These are phyloP conservation scores for Timema cristinae DNA, from an alignment of 2,888 invertebrate genomes.

Conservation along the genomic window DNA sequence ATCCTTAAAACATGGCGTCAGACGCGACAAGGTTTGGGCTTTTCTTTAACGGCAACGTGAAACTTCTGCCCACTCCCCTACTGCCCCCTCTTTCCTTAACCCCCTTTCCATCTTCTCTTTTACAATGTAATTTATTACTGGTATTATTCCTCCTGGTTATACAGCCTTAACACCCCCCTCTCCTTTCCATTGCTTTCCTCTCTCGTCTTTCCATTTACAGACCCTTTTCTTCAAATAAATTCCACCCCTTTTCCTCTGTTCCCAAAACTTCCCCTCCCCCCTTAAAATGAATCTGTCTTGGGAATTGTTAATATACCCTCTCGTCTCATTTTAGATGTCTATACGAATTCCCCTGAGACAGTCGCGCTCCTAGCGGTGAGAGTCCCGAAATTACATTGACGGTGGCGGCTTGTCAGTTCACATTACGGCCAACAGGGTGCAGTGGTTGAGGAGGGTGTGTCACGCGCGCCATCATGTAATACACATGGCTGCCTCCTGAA, in stretches of 20 bases:
- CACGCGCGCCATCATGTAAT: background rate
- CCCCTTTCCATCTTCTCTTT: background rate
- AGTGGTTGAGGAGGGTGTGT: slow-evolving; percentile 12
- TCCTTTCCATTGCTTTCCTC: slow-evolving; percentile 10
- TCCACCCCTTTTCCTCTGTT: slow-evolving; percentile 16
- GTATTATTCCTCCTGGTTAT: slow-evolving; percentile 19
- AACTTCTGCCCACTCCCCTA: background rate
- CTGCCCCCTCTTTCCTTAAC: too few species aligned
- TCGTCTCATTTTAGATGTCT: too few species aligned
- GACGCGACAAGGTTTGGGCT: too few species aligned
- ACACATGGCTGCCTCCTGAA: slow-evolving; percentile 7
- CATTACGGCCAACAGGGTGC: slow-evolving; percentile 20
- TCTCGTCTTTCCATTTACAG: slow-evolving; percentile 11
- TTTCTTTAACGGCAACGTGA: background rate
- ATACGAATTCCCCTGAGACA: too few species aligned
- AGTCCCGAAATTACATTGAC: background rate
- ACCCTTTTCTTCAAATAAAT: slow-evolving; percentile 7
- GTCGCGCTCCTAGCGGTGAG: too few species aligned
- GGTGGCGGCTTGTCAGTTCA: slow-evolving; percentile 22
- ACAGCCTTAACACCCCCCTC: background rate
- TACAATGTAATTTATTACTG: slow-evolving; percentile 18
- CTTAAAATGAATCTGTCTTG: background rate
- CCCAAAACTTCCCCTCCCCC: background rate
- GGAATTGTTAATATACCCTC: background rate
- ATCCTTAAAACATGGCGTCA: too few species aligned